A percentile compares a stretch with the other conserved stretches of the same genome.
Conservation (phyloP, 2,888 invertebrate species). For the Chironomus tentans region DNA sequence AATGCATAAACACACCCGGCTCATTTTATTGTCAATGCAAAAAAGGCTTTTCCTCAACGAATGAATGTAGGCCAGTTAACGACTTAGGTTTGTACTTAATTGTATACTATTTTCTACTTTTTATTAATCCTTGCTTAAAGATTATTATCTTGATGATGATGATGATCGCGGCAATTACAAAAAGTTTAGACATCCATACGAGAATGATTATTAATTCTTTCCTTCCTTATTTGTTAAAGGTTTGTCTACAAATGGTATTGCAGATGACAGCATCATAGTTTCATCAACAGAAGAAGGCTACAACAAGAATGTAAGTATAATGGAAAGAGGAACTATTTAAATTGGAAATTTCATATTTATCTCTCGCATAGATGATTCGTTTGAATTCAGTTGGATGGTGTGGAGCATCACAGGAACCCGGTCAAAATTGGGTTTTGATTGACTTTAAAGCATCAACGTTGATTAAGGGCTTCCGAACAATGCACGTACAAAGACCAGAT, state of each 20-base stretch:
- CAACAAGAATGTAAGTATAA: conserved; percentile 58
- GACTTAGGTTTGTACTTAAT: conserved; percentile 56
- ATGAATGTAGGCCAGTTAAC: conserved; percentile 82
- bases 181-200: too few species aligned
- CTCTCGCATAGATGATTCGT: conserved; percentile 57
- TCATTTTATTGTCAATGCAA: conserved; percentile 84
- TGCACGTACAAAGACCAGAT: conserved; percentile 74
- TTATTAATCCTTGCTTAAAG: too few species aligned
- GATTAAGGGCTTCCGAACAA: conserved; percentile 81
- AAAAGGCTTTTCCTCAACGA: conserved; percentile 70
- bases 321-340: neutral
- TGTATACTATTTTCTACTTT: conserved; percentile 42
- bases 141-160: too few species aligned
- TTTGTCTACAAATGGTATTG: conserved; percentile 68
- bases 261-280: conserved; percentile 79
- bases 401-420: conserved; percentile 74
- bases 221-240: neutral
- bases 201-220: too few species aligned
- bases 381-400: conserved; percentile 85
- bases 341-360: conserved; percentile 7
- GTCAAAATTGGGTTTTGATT: conserved; percentile 79
- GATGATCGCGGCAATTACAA: too few species aligned
- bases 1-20: conserved; percentile 80
- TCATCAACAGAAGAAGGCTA: conserved; percentile 77
- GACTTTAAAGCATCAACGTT: conserved; percentile 84